Conservation (phyloP, 2,797 vertebrate genomes). For the Cossypha polioptera region DNA sequence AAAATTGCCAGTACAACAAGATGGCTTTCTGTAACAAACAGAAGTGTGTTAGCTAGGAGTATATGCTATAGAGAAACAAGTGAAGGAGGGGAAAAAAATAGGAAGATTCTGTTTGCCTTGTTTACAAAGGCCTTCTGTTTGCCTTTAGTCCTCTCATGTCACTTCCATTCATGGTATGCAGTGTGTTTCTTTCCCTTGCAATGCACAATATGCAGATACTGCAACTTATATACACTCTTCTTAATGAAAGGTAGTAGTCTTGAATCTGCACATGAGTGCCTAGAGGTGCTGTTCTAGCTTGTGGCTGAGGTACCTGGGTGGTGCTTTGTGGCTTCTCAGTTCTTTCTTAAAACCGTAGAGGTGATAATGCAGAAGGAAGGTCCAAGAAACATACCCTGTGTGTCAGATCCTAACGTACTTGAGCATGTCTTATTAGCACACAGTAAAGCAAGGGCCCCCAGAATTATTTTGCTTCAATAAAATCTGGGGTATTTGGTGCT, state of each 20-base stretch:
- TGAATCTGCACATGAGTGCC: background rate
- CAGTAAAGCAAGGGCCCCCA: background rate
- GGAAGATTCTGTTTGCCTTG: background rate
- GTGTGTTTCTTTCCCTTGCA: background rate
- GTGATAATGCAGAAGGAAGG: background rate
- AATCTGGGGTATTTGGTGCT: background rate
- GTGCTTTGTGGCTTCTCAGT: background rate
- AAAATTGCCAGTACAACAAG: background rate
- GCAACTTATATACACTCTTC: fast-evolving
- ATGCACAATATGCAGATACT: fast-evolving
- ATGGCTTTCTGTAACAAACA: background rate
- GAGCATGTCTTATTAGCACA: background rate
- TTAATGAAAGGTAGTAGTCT: background rate
- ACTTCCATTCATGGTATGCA: background rate
- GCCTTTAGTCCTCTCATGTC: background rate
- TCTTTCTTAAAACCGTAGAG: background rate
- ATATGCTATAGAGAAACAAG: background rate
- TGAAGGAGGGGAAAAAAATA: background rate
- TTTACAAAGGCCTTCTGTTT: background rate
- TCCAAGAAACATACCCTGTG: background rate
- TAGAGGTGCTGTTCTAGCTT: background rate
- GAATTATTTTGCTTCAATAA: background rate
- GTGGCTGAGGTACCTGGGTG: background rate
- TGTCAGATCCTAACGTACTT: background rate
- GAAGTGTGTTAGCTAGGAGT: background rate